Evolutionary conservation across 2,113 vertebrate genomes (phyloP), one percentile per base, ranked within the genome.

Genomic region (Crypturellus undulatus): DNA sequence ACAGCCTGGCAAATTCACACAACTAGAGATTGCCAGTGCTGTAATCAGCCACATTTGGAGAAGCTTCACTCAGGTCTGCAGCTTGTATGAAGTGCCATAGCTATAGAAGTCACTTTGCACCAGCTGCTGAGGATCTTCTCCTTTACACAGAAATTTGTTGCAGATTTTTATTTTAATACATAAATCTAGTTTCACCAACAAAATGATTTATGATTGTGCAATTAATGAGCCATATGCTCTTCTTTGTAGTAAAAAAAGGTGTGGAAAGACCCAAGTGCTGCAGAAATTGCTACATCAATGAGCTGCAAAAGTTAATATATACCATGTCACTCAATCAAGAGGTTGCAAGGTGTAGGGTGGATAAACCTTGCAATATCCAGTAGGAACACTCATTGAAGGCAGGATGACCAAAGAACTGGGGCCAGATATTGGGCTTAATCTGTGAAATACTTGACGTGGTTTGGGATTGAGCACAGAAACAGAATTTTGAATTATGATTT

Each of bases 191-290:
- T 88, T 92, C 36, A 77, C 21, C 43, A 65, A 58, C 18, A 30
- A 0, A 7, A 43, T 90, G 72, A 94, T 92, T 92, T 93, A 81
- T 69, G 73, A 47, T 42, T 90, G 62, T 80, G 76, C 82, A 78
- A 78, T 92, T 95, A 88, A 84, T 92, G n/a, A 92, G 12, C 76
- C 65, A 36, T 86, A 40, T 88, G 79, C 58, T 90, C 34, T 28
- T 80, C 71, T 92, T 83, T 72, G 65, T 93, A 83, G 82, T 64
- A 60, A 71, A 94, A 93, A 93, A 64, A 68, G 68, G 83, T 86
- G 90, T 45, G 73, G 90, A 93, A 90, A 90, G 68, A 83, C 25
- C 1, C 0, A 88, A 79, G 69, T 88, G 65, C 47, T 86, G 59
- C 43, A 87, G 90, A 90, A 54, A 5, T 40, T 40, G 47, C 38